phyloP scores from a whole-genome alignment of 2,797 vertebrate genomes.

The Spea hammondii region DNA sequence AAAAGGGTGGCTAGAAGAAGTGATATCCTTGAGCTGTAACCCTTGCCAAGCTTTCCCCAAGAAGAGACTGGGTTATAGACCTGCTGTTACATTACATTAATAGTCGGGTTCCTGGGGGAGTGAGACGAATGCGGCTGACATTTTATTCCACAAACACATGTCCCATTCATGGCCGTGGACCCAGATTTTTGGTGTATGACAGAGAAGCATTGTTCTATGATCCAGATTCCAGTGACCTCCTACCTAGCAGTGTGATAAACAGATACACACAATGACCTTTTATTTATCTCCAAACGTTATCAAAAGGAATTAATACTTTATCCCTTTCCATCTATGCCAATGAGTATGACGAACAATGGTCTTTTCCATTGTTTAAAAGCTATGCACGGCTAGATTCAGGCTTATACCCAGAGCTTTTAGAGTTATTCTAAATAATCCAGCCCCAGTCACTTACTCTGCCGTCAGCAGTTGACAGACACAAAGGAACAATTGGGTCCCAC shows the following conservation, averaged over 20 bases:
- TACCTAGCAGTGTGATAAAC: not conserved
- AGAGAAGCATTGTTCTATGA: conserved; percentile 2
- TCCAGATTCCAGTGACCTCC: conserved; percentile 10
- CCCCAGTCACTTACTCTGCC: not conserved
- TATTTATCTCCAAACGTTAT: conserved; percentile 19
- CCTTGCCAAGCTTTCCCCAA: no score
- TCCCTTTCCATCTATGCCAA: conserved; percentile 4
- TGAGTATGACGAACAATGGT: not conserved
- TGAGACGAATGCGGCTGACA: not conserved
- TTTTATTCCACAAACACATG: not conserved
- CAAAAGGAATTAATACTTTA: not conserved
- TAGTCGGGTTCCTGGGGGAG: no score
- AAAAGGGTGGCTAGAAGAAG: no score
- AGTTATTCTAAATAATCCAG: not conserved
- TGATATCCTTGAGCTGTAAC: no score
- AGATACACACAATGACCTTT: conserved; percentile 26
- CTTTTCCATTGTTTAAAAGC: not conserved
- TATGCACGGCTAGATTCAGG: not conserved
- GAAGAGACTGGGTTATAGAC: no score
- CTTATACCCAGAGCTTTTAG: not conserved
- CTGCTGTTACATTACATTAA: no score
- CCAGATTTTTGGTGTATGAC: not conserved
- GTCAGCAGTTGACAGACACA: not conserved
- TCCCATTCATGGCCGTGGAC: not conserved
- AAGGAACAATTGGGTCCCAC: not conserved